phyloP scores from a whole-genome alignment of 2,113 vertebrate species.

The Haplochromis vanheusdeni region DNA sequence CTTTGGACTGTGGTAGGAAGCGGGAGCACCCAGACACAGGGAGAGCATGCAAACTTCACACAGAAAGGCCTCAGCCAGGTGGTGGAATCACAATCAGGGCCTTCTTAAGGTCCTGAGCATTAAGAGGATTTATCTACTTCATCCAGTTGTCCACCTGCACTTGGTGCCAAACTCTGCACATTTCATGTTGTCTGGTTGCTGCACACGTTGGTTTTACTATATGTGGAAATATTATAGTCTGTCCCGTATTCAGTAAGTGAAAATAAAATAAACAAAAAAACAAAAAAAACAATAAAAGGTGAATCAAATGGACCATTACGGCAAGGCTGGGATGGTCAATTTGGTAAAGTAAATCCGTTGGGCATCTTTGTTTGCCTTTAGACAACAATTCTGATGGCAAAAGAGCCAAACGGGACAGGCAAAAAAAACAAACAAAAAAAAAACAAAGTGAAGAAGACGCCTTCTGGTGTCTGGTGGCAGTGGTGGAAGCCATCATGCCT shows the following conservation, averaged over 20 bases:
- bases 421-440: too few species aligned
- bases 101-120: background rate
- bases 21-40: background rate
- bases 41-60: background rate
- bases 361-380: too few species aligned
- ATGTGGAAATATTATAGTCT: background rate
- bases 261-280: too few species aligned
- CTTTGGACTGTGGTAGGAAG: background rate
- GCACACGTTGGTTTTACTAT: background rate
- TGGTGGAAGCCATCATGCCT: slow-evolving; percentile 88
- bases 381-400: too few species aligned
- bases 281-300: too few species aligned
- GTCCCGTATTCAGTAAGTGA: too few species aligned
- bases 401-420: too few species aligned
- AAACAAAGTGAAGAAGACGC: slow-evolving; percentile 86
- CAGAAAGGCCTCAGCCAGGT: background rate
- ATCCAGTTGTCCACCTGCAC: background rate
- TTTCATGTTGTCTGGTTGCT: background rate
- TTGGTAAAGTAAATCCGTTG: too few species aligned
- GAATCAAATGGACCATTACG: too few species aligned
- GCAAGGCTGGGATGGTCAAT: too few species aligned
- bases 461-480: slow-evolving; percentile 90
- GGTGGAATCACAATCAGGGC: background rate
- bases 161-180: background rate
- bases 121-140: background rate